Conservation (phyloP, 1,140 invertebrate genomes). For the Chrysomallon squamiferum region DNA sequence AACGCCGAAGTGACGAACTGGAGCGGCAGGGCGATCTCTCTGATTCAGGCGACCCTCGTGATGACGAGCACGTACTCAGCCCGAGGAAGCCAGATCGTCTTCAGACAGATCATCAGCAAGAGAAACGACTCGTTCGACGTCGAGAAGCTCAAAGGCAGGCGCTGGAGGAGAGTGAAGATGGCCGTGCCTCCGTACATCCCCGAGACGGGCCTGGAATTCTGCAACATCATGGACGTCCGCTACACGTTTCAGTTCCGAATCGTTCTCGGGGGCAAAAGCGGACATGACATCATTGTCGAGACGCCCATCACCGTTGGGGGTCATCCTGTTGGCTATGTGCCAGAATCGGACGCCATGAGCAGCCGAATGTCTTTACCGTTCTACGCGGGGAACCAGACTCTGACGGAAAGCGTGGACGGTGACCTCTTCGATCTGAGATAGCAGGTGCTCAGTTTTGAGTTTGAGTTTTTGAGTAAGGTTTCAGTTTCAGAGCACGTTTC, state of each 20-base stretch:
- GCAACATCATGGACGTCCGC: conserved; percentile 57
- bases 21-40: conserved; percentile 41
- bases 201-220: conserved; percentile 51
- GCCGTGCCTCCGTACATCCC: conserved; percentile 59
- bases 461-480: too few species aligned
- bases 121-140: conserved; percentile 55
- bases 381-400: too few species aligned
- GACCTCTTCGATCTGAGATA: too few species aligned
- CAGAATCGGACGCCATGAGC: not conserved
- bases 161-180: conserved; percentile 56
- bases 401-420: too few species aligned
- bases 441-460: too few species aligned
- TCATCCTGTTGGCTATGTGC: not conserved
- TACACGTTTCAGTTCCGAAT: conserved; percentile 57
- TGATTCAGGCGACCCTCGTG: conserved; percentile 51
- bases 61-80: conserved; percentile 56
- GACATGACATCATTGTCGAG: not conserved
- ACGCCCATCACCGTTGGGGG: not conserved
- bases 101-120: conserved; percentile 57
- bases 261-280: not conserved
- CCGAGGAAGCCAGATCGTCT: conserved; percentile 40
- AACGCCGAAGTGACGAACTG: conserved; percentile 53
- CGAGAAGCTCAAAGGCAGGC: conserved; percentile 40
- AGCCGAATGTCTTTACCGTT: too few species aligned
- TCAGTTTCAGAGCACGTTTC: too few species aligned